Evolutionary conservation across 1,140 invertebrate genomes (phyloP), one percentile per base, ranked within the genome.

Genomic region (Drosophila insularis): DNA sequence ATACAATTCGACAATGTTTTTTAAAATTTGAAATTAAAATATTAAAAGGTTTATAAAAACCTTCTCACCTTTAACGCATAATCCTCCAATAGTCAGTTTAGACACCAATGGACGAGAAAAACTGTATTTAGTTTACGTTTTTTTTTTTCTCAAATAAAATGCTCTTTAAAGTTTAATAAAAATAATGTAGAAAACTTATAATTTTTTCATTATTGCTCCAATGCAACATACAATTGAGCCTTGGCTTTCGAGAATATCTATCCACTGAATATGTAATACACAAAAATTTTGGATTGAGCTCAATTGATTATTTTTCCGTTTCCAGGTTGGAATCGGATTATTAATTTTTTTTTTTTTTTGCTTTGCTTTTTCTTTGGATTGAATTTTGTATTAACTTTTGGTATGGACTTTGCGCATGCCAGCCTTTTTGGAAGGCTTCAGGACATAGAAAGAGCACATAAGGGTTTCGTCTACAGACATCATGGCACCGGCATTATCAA

Each of bases 391-490:
- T 4, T 37, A 37, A 37, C 11, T 37, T 13, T 37, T 37, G 35
- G 31, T 19, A 4, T 64, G 46, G 10, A 78, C 63, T 11, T 78
- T 78, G 2, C 72, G 67, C 2, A 74, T 8, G 8, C 99, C 66
- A 4, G 37, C 98, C 93, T 99, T 99, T 92, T 99, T 98, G 40
- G 98, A 98, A 1, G 77, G 74, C n/a, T 70, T 79, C 2, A 79
- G 63, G 1, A 79, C 74, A 31, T 94, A 94, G 85, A 94, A 99
- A 75, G 98, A 99, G 93, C 98, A 99, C 98, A 99, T 99, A 1
- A 99, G 94, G 39, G 97, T 98, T 90, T 99, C 98, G 92, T 99
- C 98, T 4, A 99, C 98, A 78, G 97, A 98, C 98, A 99, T 99
- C 98, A 99, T 99, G 63, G 97, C 98, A 72, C 93, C 93, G 40